Base-by-base conservation (phyloP, 2,113 vertebrate genomes). In the Neolamprologus falcicula region DNA sequence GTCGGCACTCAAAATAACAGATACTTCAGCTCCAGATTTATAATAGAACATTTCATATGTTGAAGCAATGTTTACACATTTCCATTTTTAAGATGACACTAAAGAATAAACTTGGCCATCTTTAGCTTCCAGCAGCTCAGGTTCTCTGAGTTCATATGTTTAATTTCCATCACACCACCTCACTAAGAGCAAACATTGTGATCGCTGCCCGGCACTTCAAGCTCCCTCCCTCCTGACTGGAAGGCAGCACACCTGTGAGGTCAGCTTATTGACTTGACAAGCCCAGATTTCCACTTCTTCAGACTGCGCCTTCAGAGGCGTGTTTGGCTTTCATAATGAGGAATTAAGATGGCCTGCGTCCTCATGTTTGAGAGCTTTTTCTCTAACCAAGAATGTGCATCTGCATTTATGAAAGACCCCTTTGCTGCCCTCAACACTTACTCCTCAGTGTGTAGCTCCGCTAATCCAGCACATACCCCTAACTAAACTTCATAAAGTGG, bases 131-230 rank as follows among this genome's bases (percentile, higher is more conserved):
- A 80, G 73, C 55, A 33, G 24, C 19, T 26, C 17, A 37, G 87
- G 88, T 84, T 54, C 4, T 80, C 61, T 86, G 86, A 80, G 88
- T 92, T 94, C 66, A 83, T 80, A 50, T 83, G 37, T 73, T 76
- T 61, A 76, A 68, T 12, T 84, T 85, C 61, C 81, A 81, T 91
- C 87, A 86, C 85, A 87, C 92, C 94, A 88, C 86, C 84, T 80
- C 83, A 42, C 81, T 37, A 52, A 87, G 80, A 86, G 47, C 89
- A 90, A 88, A 91, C 88, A 85, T 13, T 88, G 87, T 17, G 80
- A 83, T 80, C 31, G 10, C 45, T 83, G 61, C 61, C 26, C 3
- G 10, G 82, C 83, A 86, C 78, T 90, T 82, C 85, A 73, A 57
- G 83, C 63, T 86, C 50, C 53, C 47, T 89, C 73, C 79, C 50